A percentile compares a stretch with the other conserved stretches of the same genome.
Conservation (phyloP, 2,797 vertebrate genomes). For the Phalanger gymnotis region DNA sequence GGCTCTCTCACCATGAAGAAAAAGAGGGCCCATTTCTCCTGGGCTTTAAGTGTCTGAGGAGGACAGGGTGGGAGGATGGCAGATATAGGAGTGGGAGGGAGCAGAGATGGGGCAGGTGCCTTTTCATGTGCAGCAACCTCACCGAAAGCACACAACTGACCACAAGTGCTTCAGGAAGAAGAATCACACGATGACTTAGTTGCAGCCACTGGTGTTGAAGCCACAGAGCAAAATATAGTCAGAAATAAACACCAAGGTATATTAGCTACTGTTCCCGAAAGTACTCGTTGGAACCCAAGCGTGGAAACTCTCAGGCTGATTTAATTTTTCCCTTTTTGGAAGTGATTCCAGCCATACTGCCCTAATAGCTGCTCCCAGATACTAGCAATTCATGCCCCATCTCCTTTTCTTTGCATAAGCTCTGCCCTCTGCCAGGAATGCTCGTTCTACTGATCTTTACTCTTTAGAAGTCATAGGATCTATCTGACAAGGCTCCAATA, state of each 20-base stretch:
- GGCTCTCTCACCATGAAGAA: neutral
- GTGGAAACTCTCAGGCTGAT: neutral
- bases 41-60: neutral
- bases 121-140: neutral
- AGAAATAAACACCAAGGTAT: neutral
- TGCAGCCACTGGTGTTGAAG: neutral
- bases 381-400: neutral
- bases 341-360: neutral
- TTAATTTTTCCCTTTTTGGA: neutral
- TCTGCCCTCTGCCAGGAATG: neutral
- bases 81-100: neutral
- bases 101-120: neutral
- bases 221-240: neutral
- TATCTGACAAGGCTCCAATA: neutral
- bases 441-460: neutral
- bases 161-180: neutral
- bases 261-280: neutral
- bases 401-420: neutral
- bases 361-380: neutral
- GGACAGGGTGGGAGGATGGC: neutral
- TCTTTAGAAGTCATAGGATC: neutral
- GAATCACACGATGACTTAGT: neutral
- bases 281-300: neutral
- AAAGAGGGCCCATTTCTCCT: neutral
- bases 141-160: neutral